These are phyloP conservation scores for Microtus oregoni DNA, from an alignment of 2,113 vertebrate genomes.

Conservation along the genomic window DNA sequence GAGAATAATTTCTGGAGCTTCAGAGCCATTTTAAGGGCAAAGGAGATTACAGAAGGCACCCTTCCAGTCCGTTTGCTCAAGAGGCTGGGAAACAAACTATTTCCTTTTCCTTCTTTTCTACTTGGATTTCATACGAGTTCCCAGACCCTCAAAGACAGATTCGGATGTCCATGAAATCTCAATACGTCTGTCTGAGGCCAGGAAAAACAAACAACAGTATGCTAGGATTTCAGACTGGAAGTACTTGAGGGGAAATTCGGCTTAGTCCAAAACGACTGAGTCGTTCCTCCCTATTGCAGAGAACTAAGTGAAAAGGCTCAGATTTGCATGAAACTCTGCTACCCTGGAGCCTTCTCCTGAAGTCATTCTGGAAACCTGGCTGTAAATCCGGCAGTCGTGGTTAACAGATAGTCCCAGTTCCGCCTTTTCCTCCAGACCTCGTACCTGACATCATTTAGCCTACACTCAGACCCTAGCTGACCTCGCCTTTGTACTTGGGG, in stretches of 20 bases:
- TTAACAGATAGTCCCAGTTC: constrained; percentile 42
- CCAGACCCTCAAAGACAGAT: constrained; percentile 77
- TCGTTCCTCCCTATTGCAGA: constrained; percentile 50
- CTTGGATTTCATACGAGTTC: constrained; percentile 78
- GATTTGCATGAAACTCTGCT: constrained; percentile 58
- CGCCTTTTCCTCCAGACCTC: constrained; percentile 59
- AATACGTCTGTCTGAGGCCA: constrained; percentile 68
- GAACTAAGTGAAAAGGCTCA: constrained; percentile 51
- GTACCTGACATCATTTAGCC: constrained; percentile 70
- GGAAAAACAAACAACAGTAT: constrained; percentile 72
- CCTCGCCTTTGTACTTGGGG: constrained; percentile 29
- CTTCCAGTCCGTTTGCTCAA: constrained; percentile 66
- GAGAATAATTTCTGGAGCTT: constrained; percentile 8
- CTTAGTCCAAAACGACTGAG: constrained; percentile 37
- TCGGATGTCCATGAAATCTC: constrained; percentile 76
- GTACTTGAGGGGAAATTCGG: constrained; percentile 54
- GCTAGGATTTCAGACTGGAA: constrained; percentile 69
- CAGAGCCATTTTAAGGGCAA: constrained; percentile 21
- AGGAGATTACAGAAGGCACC: constrained; percentile 49
- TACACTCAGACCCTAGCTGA: constrained; percentile 60
- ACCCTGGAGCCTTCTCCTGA: constrained; percentile 32
- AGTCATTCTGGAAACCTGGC: constrained; percentile 49
- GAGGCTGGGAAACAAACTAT: constrained; percentile 72
- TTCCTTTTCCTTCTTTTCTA: constrained; percentile 77
- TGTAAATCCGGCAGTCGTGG: constrained; percentile 42